phyloP scores from a whole-genome alignment of 2,888 invertebrate genomes.

The Koerneria pararmatus region DNA sequence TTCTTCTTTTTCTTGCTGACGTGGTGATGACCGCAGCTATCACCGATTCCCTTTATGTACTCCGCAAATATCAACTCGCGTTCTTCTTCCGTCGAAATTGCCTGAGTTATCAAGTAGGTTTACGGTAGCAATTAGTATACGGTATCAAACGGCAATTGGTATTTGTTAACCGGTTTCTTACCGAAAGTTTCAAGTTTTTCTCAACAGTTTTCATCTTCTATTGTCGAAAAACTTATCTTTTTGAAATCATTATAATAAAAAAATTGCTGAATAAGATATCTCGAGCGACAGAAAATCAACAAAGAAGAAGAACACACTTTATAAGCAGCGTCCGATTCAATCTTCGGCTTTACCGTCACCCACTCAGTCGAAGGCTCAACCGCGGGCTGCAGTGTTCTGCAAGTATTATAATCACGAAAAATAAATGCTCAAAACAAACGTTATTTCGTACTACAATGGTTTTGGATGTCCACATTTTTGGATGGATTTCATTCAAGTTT shows the following conservation, averaged over 20 bases:
- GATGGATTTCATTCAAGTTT: no score
- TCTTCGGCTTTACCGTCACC: conserved; percentile 72
- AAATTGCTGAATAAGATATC: no score
- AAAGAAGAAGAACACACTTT: conserved; percentile 63
- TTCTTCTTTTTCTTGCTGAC: conserved; percentile 34
- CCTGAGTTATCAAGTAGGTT: no score
- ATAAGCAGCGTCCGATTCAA: conserved; percentile 75
- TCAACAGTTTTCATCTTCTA: no score
- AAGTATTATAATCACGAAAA: no score
- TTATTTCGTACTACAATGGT: not conserved
- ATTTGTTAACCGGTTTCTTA: no score
- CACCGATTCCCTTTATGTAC: conserved; percentile 54
- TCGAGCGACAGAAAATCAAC: not conserved
- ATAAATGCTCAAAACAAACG: not conserved
- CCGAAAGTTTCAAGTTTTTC: no score
- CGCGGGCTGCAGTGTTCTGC: conserved; percentile 37
- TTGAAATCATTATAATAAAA: no score
- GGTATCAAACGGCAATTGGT: no score
- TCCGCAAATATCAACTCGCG: conserved; percentile 73
- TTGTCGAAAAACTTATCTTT: no score
- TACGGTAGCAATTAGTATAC: no score
- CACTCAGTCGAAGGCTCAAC: conserved; percentile 77
- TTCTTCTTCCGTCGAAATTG: conserved; percentile 70
- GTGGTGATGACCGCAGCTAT: conserved; percentile 43
- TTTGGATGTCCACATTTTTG: no score